Percentiles rank a stretch among this genome's conserved stretches.
These are phyloP conservation scores for Dryoscopus gambensis DNA, from an alignment of 2,113 vertebrate genomes.

Conservation along the genomic window DNA sequence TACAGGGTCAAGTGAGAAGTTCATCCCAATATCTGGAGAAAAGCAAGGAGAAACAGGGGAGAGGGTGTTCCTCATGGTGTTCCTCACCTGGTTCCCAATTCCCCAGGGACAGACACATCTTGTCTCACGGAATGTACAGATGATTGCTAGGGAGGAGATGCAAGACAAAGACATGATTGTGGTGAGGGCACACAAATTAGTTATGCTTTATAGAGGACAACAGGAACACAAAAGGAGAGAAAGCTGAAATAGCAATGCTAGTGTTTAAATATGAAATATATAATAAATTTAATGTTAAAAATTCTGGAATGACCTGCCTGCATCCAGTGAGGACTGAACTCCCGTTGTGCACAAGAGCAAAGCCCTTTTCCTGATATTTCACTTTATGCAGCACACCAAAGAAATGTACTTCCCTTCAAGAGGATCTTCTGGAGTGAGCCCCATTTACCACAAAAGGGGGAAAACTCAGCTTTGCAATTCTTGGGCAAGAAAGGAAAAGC, in stretches of 20 bases:
- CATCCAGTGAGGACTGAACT: background rate
- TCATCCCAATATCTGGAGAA: background rate
- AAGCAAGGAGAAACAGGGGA: background rate
- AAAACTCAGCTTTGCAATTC: background rate
- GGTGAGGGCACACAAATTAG: background rate
- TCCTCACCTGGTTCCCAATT: background rate
- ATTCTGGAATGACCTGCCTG: background rate
- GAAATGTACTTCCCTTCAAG: background rate
- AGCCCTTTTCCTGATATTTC: background rate
- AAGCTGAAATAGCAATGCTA: background rate
- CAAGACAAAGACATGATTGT: background rate
- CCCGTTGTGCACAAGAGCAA: background rate
- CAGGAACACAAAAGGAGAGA: background rate
- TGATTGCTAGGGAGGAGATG: background rate
- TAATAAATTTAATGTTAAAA: background rate
- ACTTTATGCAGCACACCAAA: background rate
- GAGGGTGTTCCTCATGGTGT: background rate
- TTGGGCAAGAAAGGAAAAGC: background rate
- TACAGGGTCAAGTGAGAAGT: background rate
- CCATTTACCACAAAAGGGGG: background rate
- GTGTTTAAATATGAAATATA: background rate
- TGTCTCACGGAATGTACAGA: background rate
- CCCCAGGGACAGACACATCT: background rate
- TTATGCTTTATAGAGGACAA: background rate
- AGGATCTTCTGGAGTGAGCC: background rate